Evolutionary conservation across 2,113 vertebrate species (phyloP), one percentile per base, ranked within the genome.

Genomic region (Perca flavescens): DNA sequence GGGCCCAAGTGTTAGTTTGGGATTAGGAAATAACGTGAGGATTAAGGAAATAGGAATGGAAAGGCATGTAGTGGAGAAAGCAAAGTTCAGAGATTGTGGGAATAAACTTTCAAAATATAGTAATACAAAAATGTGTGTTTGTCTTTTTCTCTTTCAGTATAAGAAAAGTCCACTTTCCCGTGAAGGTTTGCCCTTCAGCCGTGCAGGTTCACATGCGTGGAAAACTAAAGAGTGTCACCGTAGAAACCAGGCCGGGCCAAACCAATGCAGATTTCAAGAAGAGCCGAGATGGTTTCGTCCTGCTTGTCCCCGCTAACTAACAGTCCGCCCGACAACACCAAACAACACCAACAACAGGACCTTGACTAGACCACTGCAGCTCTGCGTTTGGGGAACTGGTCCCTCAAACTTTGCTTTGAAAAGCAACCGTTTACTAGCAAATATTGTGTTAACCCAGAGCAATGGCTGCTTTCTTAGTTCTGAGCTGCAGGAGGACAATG

Each of bases 211-310:
- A 95, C 88, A 94, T 96, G 77, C 91, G 94, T 0, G 96, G 97
- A 0, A 88, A 94, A 62, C 90, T 91, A 40, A 96, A 95, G 81
- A 94, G 79, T 2, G 91, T 98, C 40, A 93, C 91, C 0, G 95
- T 97, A 83, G 96, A 97, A 83, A 78, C 53, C n/a, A 92, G 81
- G 22, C 49, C 85, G 0, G 95, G 95, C 0, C 93, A 88, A 47
- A 6, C 79, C 1, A 34, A 28, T 6, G 95, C 96, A 0, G 97
- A 99, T 52, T 99, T 98, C 67, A 93, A 90, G 87, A 98, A 96
- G 87, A 95, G 82, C 74, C 93, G 90, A 0, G 85, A 94, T 0
- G 93, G 97, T 43, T 97, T 97, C n/a, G 86, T 95, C 50, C 94
- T 99, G 16, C 84, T 95, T 77, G 88, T 97, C 67, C 96, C 97